Evolutionary conservation across 2,888 invertebrate species (phyloP).

Genomic region (Lymantria dispar): DNA sequence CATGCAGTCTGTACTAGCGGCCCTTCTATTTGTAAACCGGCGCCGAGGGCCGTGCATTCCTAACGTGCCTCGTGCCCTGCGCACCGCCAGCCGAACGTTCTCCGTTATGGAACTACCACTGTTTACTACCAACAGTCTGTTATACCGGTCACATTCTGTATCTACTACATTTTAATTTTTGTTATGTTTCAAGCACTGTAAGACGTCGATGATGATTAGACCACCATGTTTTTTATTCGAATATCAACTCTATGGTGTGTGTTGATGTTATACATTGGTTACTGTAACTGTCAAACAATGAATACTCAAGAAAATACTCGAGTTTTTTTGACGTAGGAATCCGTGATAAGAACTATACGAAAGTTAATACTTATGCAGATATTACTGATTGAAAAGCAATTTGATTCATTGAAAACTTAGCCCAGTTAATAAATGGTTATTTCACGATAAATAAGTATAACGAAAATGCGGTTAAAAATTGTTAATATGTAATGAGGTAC

Average conservation of each 20-base stretch:
- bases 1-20: constrained; percentile 74
- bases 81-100: constrained; percentile 47
- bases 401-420: background rate
- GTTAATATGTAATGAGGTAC: constrained; percentile 64
- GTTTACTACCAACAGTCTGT: constrained; percentile 39
- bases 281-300: constrained; percentile 58
- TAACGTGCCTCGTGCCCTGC: constrained; percentile 69
- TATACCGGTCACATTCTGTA: constrained; percentile 45
- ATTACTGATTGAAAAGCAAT: no score
- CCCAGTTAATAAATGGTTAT: background rate
- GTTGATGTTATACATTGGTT: constrained; percentile 45
- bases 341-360: no score
- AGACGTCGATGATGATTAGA: constrained; percentile 25
- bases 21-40: constrained; percentile 82
- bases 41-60: constrained; percentile 80
- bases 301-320: constrained; percentile 30
- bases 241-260: constrained; percentile 46
- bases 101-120: constrained; percentile 41
- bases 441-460: background rate
- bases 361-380: no score
- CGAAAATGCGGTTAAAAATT: constrained; percentile 45
- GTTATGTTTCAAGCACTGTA: constrained; percentile 53
- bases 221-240: constrained; percentile 24
- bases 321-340: no score
- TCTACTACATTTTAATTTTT: constrained; percentile 33